These are phyloP conservation scores for Oscheius onirici DNA, from an alignment of 2,888 invertebrate genomes.

Conservation along the genomic window DNA sequence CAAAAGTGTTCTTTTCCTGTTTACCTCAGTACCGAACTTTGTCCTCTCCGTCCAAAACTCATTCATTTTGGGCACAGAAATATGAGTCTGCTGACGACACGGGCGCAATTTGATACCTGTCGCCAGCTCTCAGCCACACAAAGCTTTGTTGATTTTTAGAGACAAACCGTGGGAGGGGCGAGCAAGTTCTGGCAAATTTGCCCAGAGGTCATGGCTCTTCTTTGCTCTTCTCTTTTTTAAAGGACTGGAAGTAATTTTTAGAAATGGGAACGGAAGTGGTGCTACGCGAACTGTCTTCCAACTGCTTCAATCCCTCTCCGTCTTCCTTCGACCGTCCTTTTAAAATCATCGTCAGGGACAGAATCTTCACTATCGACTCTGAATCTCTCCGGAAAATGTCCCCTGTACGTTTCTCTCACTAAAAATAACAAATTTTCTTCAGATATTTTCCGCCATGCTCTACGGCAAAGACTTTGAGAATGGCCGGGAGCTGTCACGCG, in stretches of 20 bases:
- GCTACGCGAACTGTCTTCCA: slow-evolving; percentile 32
- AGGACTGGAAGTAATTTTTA: neutral
- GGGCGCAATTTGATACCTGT: neutral
- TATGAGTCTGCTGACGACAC: neutral
- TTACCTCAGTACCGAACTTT: too few species aligned
- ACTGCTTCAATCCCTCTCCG: slow-evolving; percentile 43
- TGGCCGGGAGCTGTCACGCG: slow-evolving; percentile 60
- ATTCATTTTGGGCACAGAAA: neutral
- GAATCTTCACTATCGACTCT: slow-evolving; percentile 54
- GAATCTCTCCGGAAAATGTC: slow-evolving; percentile 57
- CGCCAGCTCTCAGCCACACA: too few species aligned
- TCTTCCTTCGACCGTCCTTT: slow-evolving; percentile 59
- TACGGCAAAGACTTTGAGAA: slow-evolving; percentile 66
- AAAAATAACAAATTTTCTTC: neutral
- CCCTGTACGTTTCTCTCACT: slow-evolving; percentile 36
- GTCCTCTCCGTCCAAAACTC: too few species aligned
- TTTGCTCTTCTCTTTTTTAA: neutral
- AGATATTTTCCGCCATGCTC: slow-evolving; percentile 67
- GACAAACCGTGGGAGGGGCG: too few species aligned
- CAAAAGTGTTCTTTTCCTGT: too few species aligned
- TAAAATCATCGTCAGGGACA: slow-evolving; percentile 46
- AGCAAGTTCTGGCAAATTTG: too few species aligned
- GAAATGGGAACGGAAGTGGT: slow-evolving; percentile 51
- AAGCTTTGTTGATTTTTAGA: too few species aligned
- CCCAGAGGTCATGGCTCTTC: neutral